Conservation (phyloP, 2,888 invertebrate genomes). For the Incurvaria masculella region DNA sequence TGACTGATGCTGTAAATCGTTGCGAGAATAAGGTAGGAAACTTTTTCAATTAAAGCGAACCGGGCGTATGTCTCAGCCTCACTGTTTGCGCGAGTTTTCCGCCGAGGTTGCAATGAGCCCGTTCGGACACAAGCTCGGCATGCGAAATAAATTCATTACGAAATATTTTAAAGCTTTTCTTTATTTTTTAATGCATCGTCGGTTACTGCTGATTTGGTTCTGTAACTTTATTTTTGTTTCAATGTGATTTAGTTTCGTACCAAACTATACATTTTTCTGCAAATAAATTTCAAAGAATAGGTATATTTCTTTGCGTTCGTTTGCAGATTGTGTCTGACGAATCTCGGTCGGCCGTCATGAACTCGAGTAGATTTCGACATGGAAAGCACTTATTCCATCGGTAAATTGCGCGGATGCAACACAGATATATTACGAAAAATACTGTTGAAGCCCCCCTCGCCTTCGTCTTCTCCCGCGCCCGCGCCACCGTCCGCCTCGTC, state of each 20-base stretch:
- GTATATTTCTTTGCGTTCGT: not conserved
- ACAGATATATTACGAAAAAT: slow-evolving; percentile 53
- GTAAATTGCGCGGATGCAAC: slow-evolving; percentile 52
- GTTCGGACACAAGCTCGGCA: not conserved
- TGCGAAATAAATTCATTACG: not conserved
- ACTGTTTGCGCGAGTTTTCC: not conserved
- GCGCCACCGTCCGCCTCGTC: slow-evolving; percentile 23
- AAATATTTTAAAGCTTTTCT: too few species aligned
- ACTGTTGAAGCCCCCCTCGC: slow-evolving; percentile 41
- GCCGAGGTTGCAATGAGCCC: not conserved
- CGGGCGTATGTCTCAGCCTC: not conserved
- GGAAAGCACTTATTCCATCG: not conserved
- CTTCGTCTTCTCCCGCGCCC: slow-evolving; percentile 20
- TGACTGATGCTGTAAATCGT: not conserved
- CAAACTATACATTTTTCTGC: not conserved
- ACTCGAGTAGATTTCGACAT: not conserved
- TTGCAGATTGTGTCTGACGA: not conserved
- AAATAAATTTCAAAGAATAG: not conserved
- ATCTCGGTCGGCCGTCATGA: not conserved
- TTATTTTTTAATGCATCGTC: too few species aligned
- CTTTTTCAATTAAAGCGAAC: not conserved
- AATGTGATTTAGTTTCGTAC: not conserved
- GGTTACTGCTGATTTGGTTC: not conserved
- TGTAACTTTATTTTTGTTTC: not conserved
- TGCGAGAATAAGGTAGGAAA: not conserved